phyloP scores from a whole-genome alignment of 1,140 invertebrate species.

The Metopolophium dirhodum region DNA sequence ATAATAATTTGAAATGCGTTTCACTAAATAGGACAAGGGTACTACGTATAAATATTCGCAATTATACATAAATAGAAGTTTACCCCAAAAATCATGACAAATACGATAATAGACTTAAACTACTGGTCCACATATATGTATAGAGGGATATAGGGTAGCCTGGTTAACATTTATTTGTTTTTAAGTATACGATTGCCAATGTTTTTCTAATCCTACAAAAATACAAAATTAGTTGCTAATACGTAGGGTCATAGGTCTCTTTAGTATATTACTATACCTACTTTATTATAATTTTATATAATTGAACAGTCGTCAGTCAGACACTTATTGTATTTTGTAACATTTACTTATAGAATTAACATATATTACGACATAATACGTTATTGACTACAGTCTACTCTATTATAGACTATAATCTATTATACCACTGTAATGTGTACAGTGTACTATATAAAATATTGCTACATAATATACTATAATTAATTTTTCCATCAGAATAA shows the following conservation, averaged over 20 bases:
- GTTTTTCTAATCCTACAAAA: conserved; percentile 2
- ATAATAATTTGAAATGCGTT: conserved; percentile 27
- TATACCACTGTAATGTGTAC: background rate
- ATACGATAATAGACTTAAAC: conserved; percentile 5
- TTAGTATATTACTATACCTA: too few relatives aligned
- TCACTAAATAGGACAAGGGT: conserved; percentile 33
- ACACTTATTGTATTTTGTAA: background rate
- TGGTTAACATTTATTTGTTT: background rate
- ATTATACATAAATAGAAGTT: conserved; percentile 36
- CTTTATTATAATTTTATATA: too few relatives aligned
- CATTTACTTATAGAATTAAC: background rate
- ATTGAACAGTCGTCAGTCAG: background rate
- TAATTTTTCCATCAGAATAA: background rate
- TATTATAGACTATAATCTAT: background rate
- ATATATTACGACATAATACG: background rate
- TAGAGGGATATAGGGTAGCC: background rate
- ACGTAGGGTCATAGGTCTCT: background rate
- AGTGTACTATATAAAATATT: background rate
- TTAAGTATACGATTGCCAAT: background rate
- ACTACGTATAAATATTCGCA: conserved; percentile 35
- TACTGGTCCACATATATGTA: background rate
- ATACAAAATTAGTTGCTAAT: background rate
- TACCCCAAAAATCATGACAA: conserved; percentile 29
- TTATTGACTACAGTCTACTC: background rate
- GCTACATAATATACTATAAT: background rate